These are phyloP conservation scores for Cliona cf. orientalis DNA, from an alignment of 37 sponge, comb jelly and placozoan species.

Conservation along the genomic window DNA sequence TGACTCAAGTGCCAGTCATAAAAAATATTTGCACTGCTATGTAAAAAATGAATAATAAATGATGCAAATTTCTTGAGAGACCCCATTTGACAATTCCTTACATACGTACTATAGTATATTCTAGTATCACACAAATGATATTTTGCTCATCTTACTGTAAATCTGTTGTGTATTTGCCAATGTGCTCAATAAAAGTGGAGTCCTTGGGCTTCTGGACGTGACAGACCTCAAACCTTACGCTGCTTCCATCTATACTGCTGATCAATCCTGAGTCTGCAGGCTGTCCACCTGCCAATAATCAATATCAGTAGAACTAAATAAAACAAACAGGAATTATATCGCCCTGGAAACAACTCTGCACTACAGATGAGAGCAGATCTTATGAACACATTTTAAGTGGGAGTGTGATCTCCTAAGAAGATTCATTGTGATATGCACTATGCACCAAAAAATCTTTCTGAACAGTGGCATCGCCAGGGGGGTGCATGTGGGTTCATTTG, in stretches of 20 bases:
- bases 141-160: constrained; percentile 5
- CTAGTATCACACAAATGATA: no score
- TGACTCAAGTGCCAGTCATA: no score
- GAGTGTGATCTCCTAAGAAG: no score
- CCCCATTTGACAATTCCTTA: no score
- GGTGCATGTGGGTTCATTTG: no score
- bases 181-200: constrained; percentile 54
- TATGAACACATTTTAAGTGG: background rate
- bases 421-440: no score
- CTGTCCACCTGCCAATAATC: constrained; percentile 65
- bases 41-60: no score
- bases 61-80: no score
- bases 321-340: background rate
- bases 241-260: constrained; percentile 37
- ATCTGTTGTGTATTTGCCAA: constrained; percentile 43
- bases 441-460: no score
- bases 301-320: background rate
- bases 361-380: background rate
- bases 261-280: constrained; percentile 70
- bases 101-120: no score
- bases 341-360: background rate
- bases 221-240: constrained; percentile 37
- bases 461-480: no score
- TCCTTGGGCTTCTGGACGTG: constrained; percentile 72
- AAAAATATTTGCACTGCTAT: no score